Evolutionary conservation across 1,140 invertebrate genomes (phyloP).

Genomic region (Bombus fervidus): DNA sequence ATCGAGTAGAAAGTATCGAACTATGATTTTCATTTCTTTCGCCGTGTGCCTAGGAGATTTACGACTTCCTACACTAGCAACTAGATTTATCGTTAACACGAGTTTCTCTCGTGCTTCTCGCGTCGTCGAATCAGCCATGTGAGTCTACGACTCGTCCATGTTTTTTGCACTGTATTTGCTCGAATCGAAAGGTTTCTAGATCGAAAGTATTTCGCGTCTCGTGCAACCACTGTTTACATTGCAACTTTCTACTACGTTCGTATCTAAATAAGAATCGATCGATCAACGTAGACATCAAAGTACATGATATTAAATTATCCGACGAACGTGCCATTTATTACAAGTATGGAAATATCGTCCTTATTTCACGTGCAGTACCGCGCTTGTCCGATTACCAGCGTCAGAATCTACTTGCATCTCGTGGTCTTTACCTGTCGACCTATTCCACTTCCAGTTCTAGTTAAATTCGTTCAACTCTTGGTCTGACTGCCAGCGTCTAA

Average conservation of each 20-base stretch:
- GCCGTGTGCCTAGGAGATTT: constrained; percentile 18
- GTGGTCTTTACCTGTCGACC: background rate
- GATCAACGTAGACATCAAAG: background rate
- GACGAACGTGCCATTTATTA: too few species aligned
- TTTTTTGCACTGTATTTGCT: background rate
- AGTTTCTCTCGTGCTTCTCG: constrained; percentile 17
- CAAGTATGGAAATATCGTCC: too few species aligned
- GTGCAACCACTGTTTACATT: background rate
- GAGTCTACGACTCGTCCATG: background rate
- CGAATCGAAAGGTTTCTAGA: background rate
- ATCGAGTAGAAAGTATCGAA: constrained; percentile 38
- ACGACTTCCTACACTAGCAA: constrained; percentile 19
- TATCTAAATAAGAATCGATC: background rate
- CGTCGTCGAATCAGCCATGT: background rate
- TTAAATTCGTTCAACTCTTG: background rate
- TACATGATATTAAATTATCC: background rate
- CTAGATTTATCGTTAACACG: constrained; percentile 13
- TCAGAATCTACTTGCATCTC: background rate
- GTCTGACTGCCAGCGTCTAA: too few species aligned
- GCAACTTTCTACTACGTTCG: background rate
- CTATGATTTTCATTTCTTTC: constrained; percentile 35
- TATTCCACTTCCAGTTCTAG: background rate
- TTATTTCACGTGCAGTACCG: too few species aligned
- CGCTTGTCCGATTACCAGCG: background rate
- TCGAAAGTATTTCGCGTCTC: background rate